Base-by-base conservation (phyloP, 1,140 invertebrate species). In the Conopomorpha cramerella region DNA sequence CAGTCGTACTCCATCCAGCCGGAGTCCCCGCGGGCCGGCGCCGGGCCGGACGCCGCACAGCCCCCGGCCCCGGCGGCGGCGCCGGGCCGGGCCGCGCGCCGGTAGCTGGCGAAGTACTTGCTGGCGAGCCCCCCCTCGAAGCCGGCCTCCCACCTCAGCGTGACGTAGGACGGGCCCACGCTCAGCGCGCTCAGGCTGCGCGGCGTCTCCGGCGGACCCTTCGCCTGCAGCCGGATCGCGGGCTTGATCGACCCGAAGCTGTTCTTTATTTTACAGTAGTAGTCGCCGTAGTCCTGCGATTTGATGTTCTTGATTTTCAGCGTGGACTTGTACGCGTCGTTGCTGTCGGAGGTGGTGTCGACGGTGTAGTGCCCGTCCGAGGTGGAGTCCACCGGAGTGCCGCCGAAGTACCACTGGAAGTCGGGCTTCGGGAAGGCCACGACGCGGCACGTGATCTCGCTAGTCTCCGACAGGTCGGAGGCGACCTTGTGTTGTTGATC, bases 341-440 rank as follows among this genome's bases (percentile, higher is more conserved):
- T 91, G 39, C 89, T 86, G 33, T 92, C 85, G 3, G 82, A 84
- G 0, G 84, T 90, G 0, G 89, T 87, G 29, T 87, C 91, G 1
- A 92, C 91, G 41, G 91, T 86, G 59, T 95, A 95, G 52, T 91
- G 89, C 0, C 87, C 89, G 46, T 92, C 90, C n/a, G 87, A 88
- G 1, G 87, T 87, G 42, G 86, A 86, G 39, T 88, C 82, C 7
- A 91, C 65, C 0, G 87, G 86, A 0, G 86, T 84, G 0, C 83
- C 84, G 3, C 85, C 87, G 44, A 85, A 93, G 43, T 84, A 91
- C 93, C 93, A 96, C 48, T 95, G 91, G 64, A 96, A 95, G 53
- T 92, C 90, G 0, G 93, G 92, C 53, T 90, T 89, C 0, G 93
- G 94, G 71, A 92, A 96, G 0, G 93, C 92, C 60, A 94, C 91